Base-by-base conservation (phyloP, 1,140 invertebrate species). In the Bombus ignitus region DNA sequence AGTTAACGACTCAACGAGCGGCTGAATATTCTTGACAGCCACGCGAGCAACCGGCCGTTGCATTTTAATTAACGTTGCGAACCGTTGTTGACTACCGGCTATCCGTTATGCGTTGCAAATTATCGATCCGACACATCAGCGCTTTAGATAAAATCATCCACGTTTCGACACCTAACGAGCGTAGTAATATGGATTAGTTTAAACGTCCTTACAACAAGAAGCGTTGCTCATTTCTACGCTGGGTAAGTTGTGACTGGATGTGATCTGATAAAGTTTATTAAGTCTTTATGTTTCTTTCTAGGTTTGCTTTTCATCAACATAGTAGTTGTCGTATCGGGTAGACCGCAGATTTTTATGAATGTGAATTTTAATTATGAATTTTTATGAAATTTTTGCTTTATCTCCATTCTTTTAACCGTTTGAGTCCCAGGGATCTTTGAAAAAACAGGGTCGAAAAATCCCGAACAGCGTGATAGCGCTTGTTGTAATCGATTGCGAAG, bases 11-110 rank as follows among this genome's bases (percentile, higher is more conserved):
- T 82, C 72, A 47, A 73, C 68, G 72, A 71, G 53, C 71, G 75
- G 71, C 70, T 82, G 81, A 82, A 82, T 66, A 82, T 82, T 75
- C 81, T 82, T 75, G 81, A 82, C 70, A 81, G 70, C 80, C 80
- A 73, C 79, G 65, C 53, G 53, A 53, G 18, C 28, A 62, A 57
- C 35, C 32, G 18, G 8, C 22, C 25, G 77, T 28, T 66, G 72
- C 59, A 59, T 66, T 83, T 83, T 83, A 83, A 83, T 83, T 72
- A 83, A 83, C 59, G 72, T 53, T 83, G 35, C 81, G 32, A 70
- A 53, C 44, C 66, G 66, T 70, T 47, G 44, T 47, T 47, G 44
- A 53, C 42, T 28, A 35, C 15, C 44, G 44, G 32, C 65, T 47
- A 42, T 80, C 25, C 35, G 44, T 47, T 53, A 18, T 70, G 44